These are phyloP conservation scores for Jaculus jaculus DNA, from an alignment of 2,113 vertebrate species.

Conservation along the genomic window DNA sequence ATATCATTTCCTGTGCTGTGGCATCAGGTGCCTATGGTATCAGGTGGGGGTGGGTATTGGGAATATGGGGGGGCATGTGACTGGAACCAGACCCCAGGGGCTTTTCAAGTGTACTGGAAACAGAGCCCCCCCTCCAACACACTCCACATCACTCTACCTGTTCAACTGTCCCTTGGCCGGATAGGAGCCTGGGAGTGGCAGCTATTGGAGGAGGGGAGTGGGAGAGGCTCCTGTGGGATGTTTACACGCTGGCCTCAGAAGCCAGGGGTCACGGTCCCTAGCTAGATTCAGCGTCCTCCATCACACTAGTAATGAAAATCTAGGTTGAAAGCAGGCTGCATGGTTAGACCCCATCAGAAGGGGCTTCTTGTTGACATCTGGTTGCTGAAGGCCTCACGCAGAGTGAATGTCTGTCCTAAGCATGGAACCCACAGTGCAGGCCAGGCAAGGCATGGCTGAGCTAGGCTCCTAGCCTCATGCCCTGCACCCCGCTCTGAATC, in stretches of 20 bases:
- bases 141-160: background rate
- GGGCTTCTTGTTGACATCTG: background rate
- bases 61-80: background rate
- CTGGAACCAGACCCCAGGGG: background rate
- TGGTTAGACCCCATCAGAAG: background rate
- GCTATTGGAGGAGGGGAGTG: background rate
- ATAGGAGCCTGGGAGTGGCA: background rate
- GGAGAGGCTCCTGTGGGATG: background rate
- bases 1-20: background rate
- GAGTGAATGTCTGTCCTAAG: background rate
- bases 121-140: accelerated
- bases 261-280: background rate
- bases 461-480: accelerated
- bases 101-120: background rate
- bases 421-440: background rate
- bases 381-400: background rate
- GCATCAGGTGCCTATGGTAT: background rate
- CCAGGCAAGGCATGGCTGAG: accelerated
- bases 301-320: background rate
- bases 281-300: background rate
- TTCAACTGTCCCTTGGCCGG: too few relatives aligned
- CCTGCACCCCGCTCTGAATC: background rate
- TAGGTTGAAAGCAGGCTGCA: background rate
- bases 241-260: background rate
- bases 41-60: background rate